Base-by-base conservation (phyloP, 2,797 vertebrate genomes). In the Podarcis siculus region DNA sequence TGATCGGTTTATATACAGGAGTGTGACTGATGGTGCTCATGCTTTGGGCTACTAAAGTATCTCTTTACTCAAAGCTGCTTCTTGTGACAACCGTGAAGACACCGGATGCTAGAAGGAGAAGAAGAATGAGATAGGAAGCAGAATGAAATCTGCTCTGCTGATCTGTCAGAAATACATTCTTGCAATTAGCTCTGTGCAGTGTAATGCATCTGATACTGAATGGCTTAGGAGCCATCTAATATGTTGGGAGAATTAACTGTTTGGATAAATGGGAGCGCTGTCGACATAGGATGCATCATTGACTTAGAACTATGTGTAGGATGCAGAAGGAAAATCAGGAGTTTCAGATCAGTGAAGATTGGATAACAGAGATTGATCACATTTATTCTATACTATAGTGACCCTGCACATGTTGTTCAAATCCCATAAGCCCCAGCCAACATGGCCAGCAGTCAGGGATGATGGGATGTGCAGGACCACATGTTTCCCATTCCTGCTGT, bases 1-100 rank as follows among this genome's bases (percentile, higher is more conserved):
- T 76, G 45, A 71, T 87, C 12, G 45, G 72, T 84, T 87, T 71
- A 76, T 71, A 72, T 81, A 35, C 23, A 7, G 49, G 8, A 66
- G 15, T 86, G 79, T 75, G 80, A 61, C 66, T 80, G 75, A 76
- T 82, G 49, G 79, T 76, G 55, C 76, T 49, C 58, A 32, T 83
- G 71, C 23, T 88, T 58, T 69, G 1, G 67, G 80, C 79, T 83
- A 35, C 80, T 89, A 82, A 69, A 76, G 27, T 30, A 76, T 66
- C 73, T 73, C 69, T 32, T 69, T 79, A 58, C 42, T 80, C 13
- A 76, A 67, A 80, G 61, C 71, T 81, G 45, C 23, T 90, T 3
- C 71, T 87, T 87, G 35, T 71, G 79, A 81, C 58, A 55, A n/a
- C 85, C 78, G 37, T 49, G 77, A 30, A 66, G 67, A 37, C 37